Evolutionary conservation across 2,888 invertebrate genomes (phyloP).

Genomic region (Didymodactylos carnosus): DNA sequence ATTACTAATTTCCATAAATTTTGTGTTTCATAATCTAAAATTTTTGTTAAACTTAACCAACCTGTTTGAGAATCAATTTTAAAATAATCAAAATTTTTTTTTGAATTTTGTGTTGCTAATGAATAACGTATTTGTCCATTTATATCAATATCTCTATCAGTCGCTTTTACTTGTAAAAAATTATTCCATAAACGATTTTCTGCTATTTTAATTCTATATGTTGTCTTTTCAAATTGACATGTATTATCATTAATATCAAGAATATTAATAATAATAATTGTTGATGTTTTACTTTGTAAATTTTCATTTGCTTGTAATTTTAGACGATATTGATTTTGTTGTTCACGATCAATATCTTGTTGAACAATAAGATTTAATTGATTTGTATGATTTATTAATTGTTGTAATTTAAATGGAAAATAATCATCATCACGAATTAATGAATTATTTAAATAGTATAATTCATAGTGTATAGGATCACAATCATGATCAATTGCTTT

Average conservation of each 20-base stretch:
- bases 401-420: no score
- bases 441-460: no score
- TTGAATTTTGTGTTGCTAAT: neutral
- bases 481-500: no score
- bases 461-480: no score
- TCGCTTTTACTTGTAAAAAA: neutral
- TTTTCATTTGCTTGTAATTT: no score
- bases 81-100: neutral
- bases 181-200: neutral
- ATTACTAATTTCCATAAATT: neutral
- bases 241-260: neutral
- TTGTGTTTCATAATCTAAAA: neutral
- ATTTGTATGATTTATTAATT: neutral
- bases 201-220: neutral
- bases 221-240: neutral
- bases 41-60: neutral
- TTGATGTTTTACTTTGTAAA: neutral
- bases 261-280: neutral
- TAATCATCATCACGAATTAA: no score
- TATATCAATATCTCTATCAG: neutral
- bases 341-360: no score
- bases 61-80: neutral
- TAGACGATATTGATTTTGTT: no score
- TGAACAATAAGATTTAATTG: neutral
- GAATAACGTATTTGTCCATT: no score